Evolutionary conservation across 2,888 invertebrate species (phyloP).

Genomic region (Microdon myrmicae): DNA sequence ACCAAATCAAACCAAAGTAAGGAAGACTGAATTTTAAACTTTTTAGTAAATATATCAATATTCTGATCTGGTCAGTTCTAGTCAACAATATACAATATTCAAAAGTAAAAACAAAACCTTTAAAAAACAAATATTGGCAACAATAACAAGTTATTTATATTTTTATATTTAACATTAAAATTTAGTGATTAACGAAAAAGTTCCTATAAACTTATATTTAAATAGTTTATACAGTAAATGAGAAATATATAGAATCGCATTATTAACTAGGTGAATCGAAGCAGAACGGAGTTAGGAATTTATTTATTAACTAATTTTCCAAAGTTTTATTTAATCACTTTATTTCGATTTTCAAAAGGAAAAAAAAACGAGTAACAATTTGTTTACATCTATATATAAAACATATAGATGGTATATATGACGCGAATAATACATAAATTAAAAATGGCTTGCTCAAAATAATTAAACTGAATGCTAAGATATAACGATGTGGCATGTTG

Average conservation of each 20-base stretch:
- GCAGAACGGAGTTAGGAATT: constrained; percentile 35
- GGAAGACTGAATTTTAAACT: constrained; percentile 50
- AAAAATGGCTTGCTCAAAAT: constrained; percentile 56
- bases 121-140: constrained; percentile 24
- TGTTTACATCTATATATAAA: constrained; percentile 17
- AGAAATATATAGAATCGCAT: constrained; percentile 29
- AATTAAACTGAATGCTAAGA: constrained; percentile 25
- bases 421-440: constrained; percentile 9
- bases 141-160: constrained; percentile 32
- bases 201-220: constrained; percentile 57
- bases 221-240: constrained; percentile 37
- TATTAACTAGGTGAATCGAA: constrained; percentile 42
- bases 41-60: constrained; percentile 39
- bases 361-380: constrained; percentile 30
- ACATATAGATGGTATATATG: background rate
- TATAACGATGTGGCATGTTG: too few species aligned
- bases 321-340: constrained; percentile 2
- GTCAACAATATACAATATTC: constrained; percentile 19
- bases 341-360: constrained; percentile 18
- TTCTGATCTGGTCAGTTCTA: constrained; percentile 35
- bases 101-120: background rate
- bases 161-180: constrained; percentile 54
- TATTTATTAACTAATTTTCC: constrained; percentile 16
- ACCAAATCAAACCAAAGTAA: constrained; percentile 26
- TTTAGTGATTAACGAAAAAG: constrained; percentile 64